Conservation (phyloP, 2,797 vertebrate species). For the Thamnophis elegans region DNA sequence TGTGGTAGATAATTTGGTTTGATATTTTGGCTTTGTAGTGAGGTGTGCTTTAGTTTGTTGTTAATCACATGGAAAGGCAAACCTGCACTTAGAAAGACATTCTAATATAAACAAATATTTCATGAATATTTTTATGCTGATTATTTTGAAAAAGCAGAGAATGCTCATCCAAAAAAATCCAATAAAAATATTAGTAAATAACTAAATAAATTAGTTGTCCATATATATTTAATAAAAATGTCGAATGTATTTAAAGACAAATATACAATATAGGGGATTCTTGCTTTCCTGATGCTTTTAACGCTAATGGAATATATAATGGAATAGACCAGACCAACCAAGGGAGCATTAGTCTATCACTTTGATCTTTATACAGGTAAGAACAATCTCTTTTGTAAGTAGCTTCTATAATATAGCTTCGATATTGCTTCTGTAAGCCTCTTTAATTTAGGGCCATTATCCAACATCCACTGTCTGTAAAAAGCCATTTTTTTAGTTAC, state of each 20-base stretch:
- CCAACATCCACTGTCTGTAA: slow-evolving; percentile 15
- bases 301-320: background rate
- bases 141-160: background rate
- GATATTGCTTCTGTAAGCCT: slow-evolving; percentile 8
- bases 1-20: background rate
- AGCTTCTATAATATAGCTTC: background rate
- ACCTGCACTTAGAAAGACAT: background rate
- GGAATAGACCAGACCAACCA: background rate
- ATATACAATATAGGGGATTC: background rate
- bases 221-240: background rate
- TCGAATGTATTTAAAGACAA: background rate
- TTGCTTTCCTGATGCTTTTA: background rate
- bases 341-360: background rate
- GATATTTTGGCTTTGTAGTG: background rate
- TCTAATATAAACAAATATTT: background rate
- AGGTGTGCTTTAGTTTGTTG: background rate
- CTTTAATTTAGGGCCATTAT: slow-evolving; percentile 27
- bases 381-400: background rate
- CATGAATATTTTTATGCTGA: background rate
- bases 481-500: slow-evolving; percentile 27
- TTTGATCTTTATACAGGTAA: slow-evolving; percentile 26
- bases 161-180: background rate
- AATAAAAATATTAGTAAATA: background rate
- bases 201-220: background rate
- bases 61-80: background rate